Base-by-base conservation (phyloP, 2,888 invertebrate species). In the Ophion obscuratus region DNA sequence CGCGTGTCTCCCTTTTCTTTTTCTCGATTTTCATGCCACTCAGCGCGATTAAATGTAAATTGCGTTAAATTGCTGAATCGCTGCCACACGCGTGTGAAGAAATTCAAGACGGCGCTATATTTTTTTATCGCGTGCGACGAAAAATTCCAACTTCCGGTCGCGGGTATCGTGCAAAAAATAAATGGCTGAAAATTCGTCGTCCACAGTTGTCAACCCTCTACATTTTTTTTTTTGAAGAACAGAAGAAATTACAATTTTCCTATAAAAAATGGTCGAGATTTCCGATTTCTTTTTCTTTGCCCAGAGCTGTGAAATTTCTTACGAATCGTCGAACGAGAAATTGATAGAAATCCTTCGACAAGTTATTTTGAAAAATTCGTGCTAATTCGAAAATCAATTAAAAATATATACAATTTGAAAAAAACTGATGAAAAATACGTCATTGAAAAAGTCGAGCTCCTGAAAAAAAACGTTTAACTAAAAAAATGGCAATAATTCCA, bases 31-130 rank as follows among this genome's bases (percentile, higher is more conserved):
- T 9, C 24, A 7, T 7, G 24, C 5, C 14, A 81, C 67, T 10
- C 20, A 70, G 53, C 10, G 14, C 11, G 20, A 61, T 57, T 20
- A 17, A 24, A 81, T 44, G 76, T 9, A 36, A 67, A 14, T 76
- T 53, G 61, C 61, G 53, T 62, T 14, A 76, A 68, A 61, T 76
- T 31, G 81, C 75, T 67, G 62, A 66, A 61, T 53, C 27, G 2
- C 20, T 20, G 70, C 6, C 31, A 44, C 75, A 53, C 62, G 68
- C 75, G 20, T 11, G n/a, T 27, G 10, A 40, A 62, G 14, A 70
- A 76, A 76, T 24, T 14, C n/a, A 11, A 62, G 70, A 40, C 68
- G 17, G 14, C 36, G 24, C 14, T 7, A 40, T 36, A 67, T 70
- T 61, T 78, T 36, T 20, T 47, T 27, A 47, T 44, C 36, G n/a